Percentiles rank a stretch among this genome's conserved stretches.
Evolutionary conservation across 2,797 vertebrate species (phyloP).

Genomic region (Schizopygopsis pylzovi): DNA sequence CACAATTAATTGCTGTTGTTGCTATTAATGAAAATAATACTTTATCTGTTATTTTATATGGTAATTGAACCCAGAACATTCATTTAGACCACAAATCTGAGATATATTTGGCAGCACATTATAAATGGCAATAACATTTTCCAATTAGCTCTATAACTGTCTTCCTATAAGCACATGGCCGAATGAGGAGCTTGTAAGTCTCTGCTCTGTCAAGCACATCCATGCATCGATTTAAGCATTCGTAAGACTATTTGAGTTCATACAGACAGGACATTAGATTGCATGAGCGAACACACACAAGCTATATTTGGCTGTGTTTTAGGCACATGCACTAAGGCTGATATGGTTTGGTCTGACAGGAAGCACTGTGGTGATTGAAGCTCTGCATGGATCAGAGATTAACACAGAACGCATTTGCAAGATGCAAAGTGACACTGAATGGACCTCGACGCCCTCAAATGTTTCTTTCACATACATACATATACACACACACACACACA

Average conservation of each 20-base stretch:
- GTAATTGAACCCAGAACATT: background rate
- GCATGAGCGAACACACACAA: constrained; percentile 15
- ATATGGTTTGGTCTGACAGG: constrained; percentile 11
- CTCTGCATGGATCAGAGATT: background rate
- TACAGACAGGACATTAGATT: constrained; percentile 31
- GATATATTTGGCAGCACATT: background rate
- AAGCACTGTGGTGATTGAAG: background rate
- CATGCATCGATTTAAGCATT: constrained; percentile 34
- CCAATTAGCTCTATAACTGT: constrained; percentile 1
- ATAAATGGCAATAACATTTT: background rate
- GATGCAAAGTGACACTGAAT: background rate
- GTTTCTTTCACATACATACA: background rate
- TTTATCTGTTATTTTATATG: background rate
- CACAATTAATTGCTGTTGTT: background rate
- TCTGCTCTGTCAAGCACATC: constrained; percentile 30
- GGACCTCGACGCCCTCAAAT: background rate
- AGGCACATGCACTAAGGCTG: constrained; percentile 33
- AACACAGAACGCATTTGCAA: constrained; percentile 8
- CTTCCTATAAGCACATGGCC: constrained; percentile 4
- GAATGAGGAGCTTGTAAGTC: background rate
- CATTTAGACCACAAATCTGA: background rate
- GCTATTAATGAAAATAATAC: background rate
- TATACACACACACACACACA: background rate
- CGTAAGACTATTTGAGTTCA: constrained; percentile 17
- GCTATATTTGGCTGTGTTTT: constrained; percentile 36